Base-by-base conservation (phyloP, 2,888 invertebrate genomes). In the Chymomyza procnemis region DNA sequence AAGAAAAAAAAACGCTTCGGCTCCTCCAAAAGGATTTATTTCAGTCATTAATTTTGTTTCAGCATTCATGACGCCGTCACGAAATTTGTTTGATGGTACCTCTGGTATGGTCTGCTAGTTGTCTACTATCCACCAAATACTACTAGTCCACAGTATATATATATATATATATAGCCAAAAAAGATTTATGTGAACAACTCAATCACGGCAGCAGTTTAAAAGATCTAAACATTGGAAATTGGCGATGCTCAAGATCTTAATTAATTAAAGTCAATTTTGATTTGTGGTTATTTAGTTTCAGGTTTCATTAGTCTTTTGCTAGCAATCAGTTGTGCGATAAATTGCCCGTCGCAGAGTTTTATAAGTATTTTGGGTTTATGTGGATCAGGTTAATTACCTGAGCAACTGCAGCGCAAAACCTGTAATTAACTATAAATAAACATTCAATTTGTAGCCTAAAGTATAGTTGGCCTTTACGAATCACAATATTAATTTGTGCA, bases 231-330 rank as follows among this genome's bases (percentile, higher is more conserved):
- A 18, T 18, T 61, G 22, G 14, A 52, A 59, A 57, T 64, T 52
- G 67, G 57, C 30, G 57, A 19, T 56, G 58, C 54, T 41, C 54
- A 26, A 34, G 55, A 34, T 8, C 59, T 76, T 78, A 75, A 82
- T 85, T 77, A 82, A 82, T 79, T 78, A 77, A 79, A 82, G 77
- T 73, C 77, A 73, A 67, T 66, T 74, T 75, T 75, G 85, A 87
- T 85, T 85, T 82, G 77, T 71, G 74, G 73, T 73, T 76, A 75
- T 73, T 80, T 74, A 76, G 74, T 69, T 71, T 72, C 26, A 48
- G 74, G 67, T 71, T 74, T 74, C 75, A 59, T 64, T 16, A 16
- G 67, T 58, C 69, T 55, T 19, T 14, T 65, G 63, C 74, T 41
- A 21, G 58, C 34, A 54, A 61, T 73, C 66, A 73, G 74, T 76